phyloP scores from a whole-genome alignment of 2,888 invertebrate species.

The Trichopoda pennipes region DNA sequence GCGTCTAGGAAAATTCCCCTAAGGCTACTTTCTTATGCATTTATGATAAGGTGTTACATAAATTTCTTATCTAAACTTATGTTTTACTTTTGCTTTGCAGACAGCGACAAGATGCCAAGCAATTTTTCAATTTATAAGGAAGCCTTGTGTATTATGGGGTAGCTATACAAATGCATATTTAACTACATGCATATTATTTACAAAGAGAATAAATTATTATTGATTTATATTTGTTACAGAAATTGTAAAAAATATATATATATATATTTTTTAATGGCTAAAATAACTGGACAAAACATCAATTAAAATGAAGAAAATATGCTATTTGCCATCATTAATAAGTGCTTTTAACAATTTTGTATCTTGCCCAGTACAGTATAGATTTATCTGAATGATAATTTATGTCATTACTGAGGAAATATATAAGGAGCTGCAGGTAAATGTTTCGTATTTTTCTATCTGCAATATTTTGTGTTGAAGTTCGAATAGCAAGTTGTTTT shows the following conservation, averaged over 20 bases:
- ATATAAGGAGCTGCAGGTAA: too few relatives aligned
- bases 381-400: too few relatives aligned
- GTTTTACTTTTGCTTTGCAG: conserved; percentile 36
- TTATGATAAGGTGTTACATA: conserved; percentile 66
- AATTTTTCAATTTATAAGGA: conserved; percentile 38
- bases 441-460: too few relatives aligned
- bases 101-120: conserved; percentile 17
- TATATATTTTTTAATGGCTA: neutral
- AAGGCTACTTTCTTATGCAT: conserved; percentile 65
- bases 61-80: conserved; percentile 46
- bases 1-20: conserved; percentile 54
- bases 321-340: too few relatives aligned
- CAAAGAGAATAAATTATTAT: conserved; percentile 6
- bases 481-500: too few relatives aligned
- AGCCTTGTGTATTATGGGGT: conserved; percentile 8
- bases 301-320: too few relatives aligned
- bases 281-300: neutral
- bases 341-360: too few relatives aligned
- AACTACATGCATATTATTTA: neutral
- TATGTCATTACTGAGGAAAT: too few relatives aligned
- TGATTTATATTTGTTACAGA: conserved; percentile 16
- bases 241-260: neutral
- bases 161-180: neutral
- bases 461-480: too few relatives aligned
- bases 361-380: too few relatives aligned